Evolutionary conservation across 1,140 invertebrate genomes (phyloP).

Genomic region (Drosophila pachea): DNA sequence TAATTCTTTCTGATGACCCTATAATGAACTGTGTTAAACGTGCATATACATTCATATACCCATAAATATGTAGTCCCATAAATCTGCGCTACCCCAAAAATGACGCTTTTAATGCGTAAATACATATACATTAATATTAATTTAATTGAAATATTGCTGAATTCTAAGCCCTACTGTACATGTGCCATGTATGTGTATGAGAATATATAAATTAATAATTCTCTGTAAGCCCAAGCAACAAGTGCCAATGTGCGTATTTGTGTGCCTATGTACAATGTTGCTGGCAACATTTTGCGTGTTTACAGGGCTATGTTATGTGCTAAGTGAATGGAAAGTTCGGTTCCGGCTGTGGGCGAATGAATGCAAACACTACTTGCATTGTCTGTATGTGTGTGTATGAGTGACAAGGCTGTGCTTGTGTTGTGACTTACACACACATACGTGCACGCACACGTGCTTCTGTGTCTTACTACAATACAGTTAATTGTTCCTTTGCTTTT

Average conservation of each 20-base stretch:
- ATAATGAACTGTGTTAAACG: conserved; percentile 9
- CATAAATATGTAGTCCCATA: not conserved
- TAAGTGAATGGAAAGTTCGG: conserved; percentile 13
- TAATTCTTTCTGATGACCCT: conserved; percentile 6
- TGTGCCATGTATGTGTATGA: not conserved
- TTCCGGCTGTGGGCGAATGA: not conserved
- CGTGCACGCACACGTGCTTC: conserved; percentile 6
- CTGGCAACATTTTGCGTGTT: conserved; percentile 22
- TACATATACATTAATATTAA: not conserved
- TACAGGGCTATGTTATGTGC: conserved; percentile 31
- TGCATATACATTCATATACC: conserved; percentile 17
- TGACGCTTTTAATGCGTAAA: not conserved
- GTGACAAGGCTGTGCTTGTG: not conserved
- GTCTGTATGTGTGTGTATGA: conserved; percentile 5
- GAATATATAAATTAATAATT: not conserved
- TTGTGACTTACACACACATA: not conserved
- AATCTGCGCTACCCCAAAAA: not conserved
- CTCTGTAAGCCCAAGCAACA: conserved; percentile 24
- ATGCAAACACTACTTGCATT: not conserved
- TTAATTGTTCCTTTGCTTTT: conserved; percentile 9
- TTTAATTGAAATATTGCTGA: conserved; percentile 3
- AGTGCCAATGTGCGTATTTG: conserved; percentile 16
- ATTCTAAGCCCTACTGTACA: not conserved
- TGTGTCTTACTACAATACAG: not conserved
- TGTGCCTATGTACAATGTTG: conserved; percentile 6